A percentile compares a stretch with the other conserved stretches of the same genome.
These are phyloP conservation scores for Tetramorium simillimum DNA, from an alignment of 1,140 invertebrate genomes.

Conservation along the genomic window DNA sequence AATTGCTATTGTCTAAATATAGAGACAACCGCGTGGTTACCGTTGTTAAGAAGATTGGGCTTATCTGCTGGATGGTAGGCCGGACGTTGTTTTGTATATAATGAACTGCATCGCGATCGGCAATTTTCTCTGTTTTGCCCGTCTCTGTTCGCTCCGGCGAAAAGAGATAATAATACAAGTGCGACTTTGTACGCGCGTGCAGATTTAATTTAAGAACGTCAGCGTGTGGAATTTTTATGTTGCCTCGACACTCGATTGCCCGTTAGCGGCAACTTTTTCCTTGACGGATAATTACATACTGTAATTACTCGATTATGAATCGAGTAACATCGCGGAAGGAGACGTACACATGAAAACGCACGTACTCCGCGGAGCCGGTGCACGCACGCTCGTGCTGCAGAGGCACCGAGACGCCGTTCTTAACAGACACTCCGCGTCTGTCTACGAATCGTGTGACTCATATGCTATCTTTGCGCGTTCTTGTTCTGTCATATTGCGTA, in stretches of 20 bases:
- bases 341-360: background rate
- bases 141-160: background rate
- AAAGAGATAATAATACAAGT: conserved; percentile 24
- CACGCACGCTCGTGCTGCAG: background rate
- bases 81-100: conserved; percentile 8
- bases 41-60: conserved; percentile 6
- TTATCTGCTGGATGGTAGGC: conserved; percentile 1
- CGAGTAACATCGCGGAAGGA: background rate
- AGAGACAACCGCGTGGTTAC: background rate
- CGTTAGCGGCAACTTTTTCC: background rate
- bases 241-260: background rate
- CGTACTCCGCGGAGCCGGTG: background rate
- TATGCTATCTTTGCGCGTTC: background rate
- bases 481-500: background rate
- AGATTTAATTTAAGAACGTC: conserved; percentile 7
- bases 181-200: background rate
- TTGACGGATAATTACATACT: background rate
- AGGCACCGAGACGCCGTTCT: background rate
- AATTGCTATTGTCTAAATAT: conserved; percentile 34
- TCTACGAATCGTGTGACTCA: conserved; percentile 1
- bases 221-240: background rate
- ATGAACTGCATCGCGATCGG: background rate
- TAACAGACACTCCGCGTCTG: background rate
- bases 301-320: background rate
- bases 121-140: background rate